Percentiles rank a stretch among this genome's conserved stretches.
These are phyloP conservation scores for Argyresthia goedartella DNA, from an alignment of 2,888 invertebrate genomes.

Conservation along the genomic window DNA sequence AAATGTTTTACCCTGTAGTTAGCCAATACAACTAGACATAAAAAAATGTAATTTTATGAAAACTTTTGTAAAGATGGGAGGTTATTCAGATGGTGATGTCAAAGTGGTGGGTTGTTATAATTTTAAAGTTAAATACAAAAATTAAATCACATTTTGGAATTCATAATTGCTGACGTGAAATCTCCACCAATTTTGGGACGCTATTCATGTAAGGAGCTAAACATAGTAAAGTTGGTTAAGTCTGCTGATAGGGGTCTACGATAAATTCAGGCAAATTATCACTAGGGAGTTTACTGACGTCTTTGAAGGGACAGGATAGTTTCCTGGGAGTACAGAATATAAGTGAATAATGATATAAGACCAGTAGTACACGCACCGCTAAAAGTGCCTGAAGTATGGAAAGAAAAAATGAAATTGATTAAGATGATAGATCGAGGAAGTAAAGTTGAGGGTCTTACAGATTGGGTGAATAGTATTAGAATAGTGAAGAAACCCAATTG, in stretches of 20 bases:
- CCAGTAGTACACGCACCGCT: slow-evolving; percentile 17
- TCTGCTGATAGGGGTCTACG: background rate
- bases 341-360: slow-evolving; percentile 4
- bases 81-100: background rate
- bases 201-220: slow-evolving; percentile 12
- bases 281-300: slow-evolving; percentile 10
- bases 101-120: background rate
- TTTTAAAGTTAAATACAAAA: background rate
- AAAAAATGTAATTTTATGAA: background rate
- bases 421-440: slow-evolving; percentile 14
- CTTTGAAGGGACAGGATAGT: slow-evolving; percentile 10
- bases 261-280: background rate
- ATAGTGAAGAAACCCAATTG: slow-evolving; percentile 15
- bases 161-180: background rate
- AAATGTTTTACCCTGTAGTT: background rate
- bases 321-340: slow-evolving; percentile 12
- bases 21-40: background rate
- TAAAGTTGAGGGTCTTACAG: slow-evolving; percentile 17
- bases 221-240: slow-evolving; percentile 11
- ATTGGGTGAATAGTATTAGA: slow-evolving; percentile 20
- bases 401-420: slow-evolving; percentile 12
- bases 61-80: background rate
- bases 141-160: background rate
- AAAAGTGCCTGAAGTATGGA: slow-evolving; percentile 15
- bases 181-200: background rate